Base-by-base conservation (phyloP, 1,140 invertebrate genomes). In the Lepidurus couesii region DNA sequence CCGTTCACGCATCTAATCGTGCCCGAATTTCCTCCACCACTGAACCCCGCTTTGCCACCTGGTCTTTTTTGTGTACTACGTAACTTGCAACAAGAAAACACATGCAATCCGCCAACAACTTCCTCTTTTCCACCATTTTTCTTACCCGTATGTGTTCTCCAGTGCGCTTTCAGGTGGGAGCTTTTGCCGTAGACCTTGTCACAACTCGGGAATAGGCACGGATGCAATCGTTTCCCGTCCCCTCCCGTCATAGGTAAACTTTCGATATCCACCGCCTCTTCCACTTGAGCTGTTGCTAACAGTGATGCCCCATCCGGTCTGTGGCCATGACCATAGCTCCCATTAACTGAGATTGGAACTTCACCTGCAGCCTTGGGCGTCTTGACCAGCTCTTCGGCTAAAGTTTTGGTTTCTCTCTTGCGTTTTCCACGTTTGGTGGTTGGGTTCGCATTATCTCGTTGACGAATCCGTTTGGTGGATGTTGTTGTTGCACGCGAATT, bases 121-220 rank as follows among this genome's bases (percentile, higher is more conserved):
- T 5, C 34, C 34, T 45, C 13, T 43, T 26, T 75, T 16, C 21
- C 24, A 4, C 8, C 16, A 16, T 21, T 47, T 53, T 45, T 42
- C 45, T 83, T 86, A 95, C 94, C 95, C 84, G 95, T 97, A 83
- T 97, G 95, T 75, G 94, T 96, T 83, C 95, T 87, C 84, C 94
- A 93, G 85, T 96, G 95, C 45, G 95, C 94, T 86, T 96, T 97
- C 43, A 97, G 89, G 86, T 97, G 95, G 42, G 93, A 95, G 85
- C 94, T 96, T 86, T 97, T 97, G 53, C 94, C 96, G 86, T 97
- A 97, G n/a, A 96, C 93, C 86, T 96, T 96, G 83, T 92, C 91
- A 86, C 95, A 97, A 24, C 93, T 93, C 21, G 90, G 90, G 73
- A 93, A 94, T 82, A 95, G 93, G 85, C 94, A 96, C 82, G 91